Percentiles rank a stretch among this genome's conserved stretches.
Conservation (phyloP, 2,797 vertebrate genomes). For the Mus spretus region DNA sequence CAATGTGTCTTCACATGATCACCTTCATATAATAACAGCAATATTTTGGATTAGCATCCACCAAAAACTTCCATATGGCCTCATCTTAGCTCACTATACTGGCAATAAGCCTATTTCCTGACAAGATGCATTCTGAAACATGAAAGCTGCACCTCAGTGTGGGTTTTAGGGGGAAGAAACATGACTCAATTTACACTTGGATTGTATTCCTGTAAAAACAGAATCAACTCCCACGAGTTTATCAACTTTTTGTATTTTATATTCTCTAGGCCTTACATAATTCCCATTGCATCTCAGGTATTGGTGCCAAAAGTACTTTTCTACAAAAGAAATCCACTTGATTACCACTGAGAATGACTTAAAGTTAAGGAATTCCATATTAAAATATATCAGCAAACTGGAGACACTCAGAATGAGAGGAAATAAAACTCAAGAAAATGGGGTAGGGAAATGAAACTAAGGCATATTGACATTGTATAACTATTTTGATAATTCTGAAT, state of each 20-base stretch:
- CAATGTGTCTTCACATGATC: not conserved
- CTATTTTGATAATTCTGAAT: conserved; percentile 12
- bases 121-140: not conserved
- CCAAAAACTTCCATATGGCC: not conserved
- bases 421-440: not conserved
- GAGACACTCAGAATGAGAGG: conserved; percentile 22
- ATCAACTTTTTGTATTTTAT: not conserved
- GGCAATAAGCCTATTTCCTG: conserved; percentile 22
- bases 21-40: conserved; percentile 20
- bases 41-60: not conserved
- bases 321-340: conserved; percentile 23
- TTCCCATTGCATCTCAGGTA: not conserved
- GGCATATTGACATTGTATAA: not conserved
- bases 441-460: not conserved
- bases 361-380: not conserved
- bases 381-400: not conserved
- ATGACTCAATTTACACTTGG: not conserved
- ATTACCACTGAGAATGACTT: not conserved
- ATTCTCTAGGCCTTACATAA: not conserved
- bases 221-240: conserved; percentile 14
- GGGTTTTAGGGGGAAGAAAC: not conserved
- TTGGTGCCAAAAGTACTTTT: not conserved
- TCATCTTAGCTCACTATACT: not conserved
- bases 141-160: not conserved
- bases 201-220: conserved; percentile 34